Percentiles rank a stretch among this genome's conserved stretches.
phyloP scores from a whole-genome alignment of 2,888 invertebrate genomes.

The Rhaphigaster nebulosa region DNA sequence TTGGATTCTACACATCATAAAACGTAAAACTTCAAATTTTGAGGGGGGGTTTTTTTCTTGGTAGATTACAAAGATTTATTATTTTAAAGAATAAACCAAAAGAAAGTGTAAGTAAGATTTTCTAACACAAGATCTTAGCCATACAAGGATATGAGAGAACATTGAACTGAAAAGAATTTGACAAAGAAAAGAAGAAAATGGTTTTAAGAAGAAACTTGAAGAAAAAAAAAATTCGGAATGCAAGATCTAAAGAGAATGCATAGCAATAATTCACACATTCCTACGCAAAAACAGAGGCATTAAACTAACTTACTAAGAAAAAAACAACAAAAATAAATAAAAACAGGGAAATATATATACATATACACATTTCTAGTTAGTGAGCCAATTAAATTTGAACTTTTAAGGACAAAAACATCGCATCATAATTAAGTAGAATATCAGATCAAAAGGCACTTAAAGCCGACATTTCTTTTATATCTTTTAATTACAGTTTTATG shows the following conservation, averaged over 20 bases:
- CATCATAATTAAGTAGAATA: neutral
- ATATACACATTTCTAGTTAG: neutral
- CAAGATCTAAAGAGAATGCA: neutral
- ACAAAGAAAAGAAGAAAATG: neutral
- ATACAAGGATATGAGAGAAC: neutral
- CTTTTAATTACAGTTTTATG: neutral
- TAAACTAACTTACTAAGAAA: neutral
- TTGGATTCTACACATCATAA: too few relatives aligned
- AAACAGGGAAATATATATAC: neutral
- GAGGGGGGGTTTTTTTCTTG: too few relatives aligned
- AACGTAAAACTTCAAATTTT: too few relatives aligned
- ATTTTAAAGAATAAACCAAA: too few relatives aligned
- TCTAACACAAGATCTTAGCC: neutral
- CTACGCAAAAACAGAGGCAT: constrained; percentile 6
- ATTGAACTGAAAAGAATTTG: neutral
- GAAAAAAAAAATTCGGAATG: neutral
- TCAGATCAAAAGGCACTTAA: neutral
- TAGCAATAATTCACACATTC: constrained; percentile 36
- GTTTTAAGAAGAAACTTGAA: neutral
- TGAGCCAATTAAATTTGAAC: constrained; percentile 4
- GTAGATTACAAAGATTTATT: too few relatives aligned
- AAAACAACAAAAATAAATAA: neutral
- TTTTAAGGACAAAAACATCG: neutral
- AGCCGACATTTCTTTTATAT: neutral
- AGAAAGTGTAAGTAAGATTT: too few relatives aligned